Evolutionary conservation across 1,140 invertebrate species (phyloP).

Genomic region (Oncopeltus fasciatus): DNA sequence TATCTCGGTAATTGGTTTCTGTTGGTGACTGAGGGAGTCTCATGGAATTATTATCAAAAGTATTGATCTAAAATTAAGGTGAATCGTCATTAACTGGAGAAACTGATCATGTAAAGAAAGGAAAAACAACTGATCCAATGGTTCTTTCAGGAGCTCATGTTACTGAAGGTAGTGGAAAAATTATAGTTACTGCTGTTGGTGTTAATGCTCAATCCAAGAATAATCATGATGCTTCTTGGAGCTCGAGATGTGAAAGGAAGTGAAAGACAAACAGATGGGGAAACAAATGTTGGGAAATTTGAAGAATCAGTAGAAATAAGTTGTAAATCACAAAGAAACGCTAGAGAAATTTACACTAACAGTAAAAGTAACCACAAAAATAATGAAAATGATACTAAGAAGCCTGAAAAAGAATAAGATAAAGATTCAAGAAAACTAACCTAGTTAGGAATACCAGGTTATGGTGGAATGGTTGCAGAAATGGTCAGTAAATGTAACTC

Average conservation of each 20-base stretch:
- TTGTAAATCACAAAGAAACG: constrained; percentile 33
- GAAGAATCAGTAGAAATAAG: constrained; percentile 42
- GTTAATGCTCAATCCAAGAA: constrained; percentile 98
- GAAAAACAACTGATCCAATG: constrained; percentile 83
- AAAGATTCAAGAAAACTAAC: constrained; percentile 61
- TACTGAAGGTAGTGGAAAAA: constrained; percentile 99
- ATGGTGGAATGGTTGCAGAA: constrained; percentile 81
- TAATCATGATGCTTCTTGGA: constrained; percentile 95
- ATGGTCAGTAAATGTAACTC: no score
- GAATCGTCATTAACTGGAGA: constrained; percentile 98
- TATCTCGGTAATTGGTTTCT: no score
- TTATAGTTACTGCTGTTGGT: constrained; percentile 95
- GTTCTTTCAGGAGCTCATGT: constrained; percentile 95
- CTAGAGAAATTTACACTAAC: constrained; percentile 12
- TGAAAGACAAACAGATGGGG: constrained; percentile 22
- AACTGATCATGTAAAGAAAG: constrained; percentile 98
- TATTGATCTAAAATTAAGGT: constrained; percentile 97
- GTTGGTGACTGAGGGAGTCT: no score
- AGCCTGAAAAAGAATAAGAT: constrained; percentile 19
- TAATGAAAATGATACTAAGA: no score
- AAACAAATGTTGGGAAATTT: constrained; percentile 11
- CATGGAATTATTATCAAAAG: constrained; percentile 97
- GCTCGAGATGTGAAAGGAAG: constrained; percentile 87
- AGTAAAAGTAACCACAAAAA: constrained; percentile 20
- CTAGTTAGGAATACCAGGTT: constrained; percentile 92